phyloP scores from a whole-genome alignment of 2,888 invertebrate genomes.

The Ceratothoa steindachneri region DNA sequence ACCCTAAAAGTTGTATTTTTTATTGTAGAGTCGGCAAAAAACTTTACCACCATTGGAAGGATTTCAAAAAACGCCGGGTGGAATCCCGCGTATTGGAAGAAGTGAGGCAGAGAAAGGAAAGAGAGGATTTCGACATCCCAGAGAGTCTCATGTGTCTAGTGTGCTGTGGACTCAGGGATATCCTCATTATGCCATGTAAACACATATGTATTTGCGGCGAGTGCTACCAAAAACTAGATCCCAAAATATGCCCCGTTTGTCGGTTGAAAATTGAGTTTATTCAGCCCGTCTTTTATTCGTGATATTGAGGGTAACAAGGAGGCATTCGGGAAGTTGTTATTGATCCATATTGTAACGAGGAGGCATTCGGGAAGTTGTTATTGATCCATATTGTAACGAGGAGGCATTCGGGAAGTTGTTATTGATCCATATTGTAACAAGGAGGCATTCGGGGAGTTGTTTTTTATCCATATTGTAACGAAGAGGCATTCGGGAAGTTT shows the following conservation, averaged over 20 bases:
- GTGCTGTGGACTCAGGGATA: conserved; percentile 32
- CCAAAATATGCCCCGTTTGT: conserved; percentile 35
- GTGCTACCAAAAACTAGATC: conserved; percentile 24
- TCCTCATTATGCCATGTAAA: conserved; percentile 28
- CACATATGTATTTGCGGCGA: conserved; percentile 37
- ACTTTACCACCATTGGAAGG: conserved; percentile 17
- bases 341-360: too few relatives aligned
- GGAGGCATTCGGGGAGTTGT: too few relatives aligned
- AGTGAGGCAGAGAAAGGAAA: not conserved
- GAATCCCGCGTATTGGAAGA: conserved; percentile 17
- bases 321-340: too few relatives aligned
- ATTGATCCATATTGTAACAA: too few relatives aligned
- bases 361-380: too few relatives aligned
- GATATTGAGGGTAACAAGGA: too few relatives aligned
- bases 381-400: too few relatives aligned
- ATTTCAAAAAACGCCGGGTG: conserved; percentile 9
- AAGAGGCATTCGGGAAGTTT: too few relatives aligned
- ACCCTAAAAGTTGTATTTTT: too few relatives aligned
- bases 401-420: too few relatives aligned
- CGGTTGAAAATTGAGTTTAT: conserved; percentile 28
- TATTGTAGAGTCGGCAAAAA: conserved; percentile 12
- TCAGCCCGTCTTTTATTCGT: conserved; percentile 37
- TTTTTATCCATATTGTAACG: too few relatives aligned
- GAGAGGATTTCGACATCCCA: conserved; percentile 23
- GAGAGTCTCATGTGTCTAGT: conserved; percentile 40